Conservation (phyloP, 2,113 vertebrate species). For the Cryptomyrus ogoouensis region DNA sequence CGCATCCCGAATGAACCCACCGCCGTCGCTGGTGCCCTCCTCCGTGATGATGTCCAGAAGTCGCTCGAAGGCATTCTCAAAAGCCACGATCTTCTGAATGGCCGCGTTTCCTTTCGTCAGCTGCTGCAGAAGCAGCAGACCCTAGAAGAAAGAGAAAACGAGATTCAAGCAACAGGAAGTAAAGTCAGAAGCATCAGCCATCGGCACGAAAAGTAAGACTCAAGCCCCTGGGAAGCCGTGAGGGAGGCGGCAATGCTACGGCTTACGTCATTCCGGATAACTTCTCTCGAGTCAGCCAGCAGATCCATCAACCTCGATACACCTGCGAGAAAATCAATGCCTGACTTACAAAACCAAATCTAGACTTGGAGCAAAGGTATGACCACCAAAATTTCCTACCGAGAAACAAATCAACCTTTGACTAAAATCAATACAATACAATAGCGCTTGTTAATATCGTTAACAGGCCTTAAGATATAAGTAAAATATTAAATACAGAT, state of each 20-base stretch:
- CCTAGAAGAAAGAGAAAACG: conserved; percentile 54
- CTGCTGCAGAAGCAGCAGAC: conserved; percentile 85
- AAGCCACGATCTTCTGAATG: conserved; percentile 98
- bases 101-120: conserved; percentile 92
- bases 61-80: conserved; percentile 95
- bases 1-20: conserved; percentile 49
- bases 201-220: not conserved
- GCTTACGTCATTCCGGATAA: conserved; percentile 95
- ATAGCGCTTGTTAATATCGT: not conserved
- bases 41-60: conserved; percentile 93
- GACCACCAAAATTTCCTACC: not conserved
- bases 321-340: conserved; percentile 57
- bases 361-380: not conserved
- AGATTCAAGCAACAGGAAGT: not conserved
- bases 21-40: conserved; percentile 93
- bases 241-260: not conserved
- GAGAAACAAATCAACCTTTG: not conserved
- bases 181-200: not conserved
- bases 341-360: not conserved
- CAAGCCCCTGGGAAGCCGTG: not conserved
- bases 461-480: too few species aligned
- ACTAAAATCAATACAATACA: not conserved
- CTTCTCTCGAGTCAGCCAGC: conserved; percentile 90
- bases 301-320: conserved; percentile 96
- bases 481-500: not conserved